phyloP scores from a whole-genome alignment of 2,113 vertebrate species.

The Colinus virginianus region DNA sequence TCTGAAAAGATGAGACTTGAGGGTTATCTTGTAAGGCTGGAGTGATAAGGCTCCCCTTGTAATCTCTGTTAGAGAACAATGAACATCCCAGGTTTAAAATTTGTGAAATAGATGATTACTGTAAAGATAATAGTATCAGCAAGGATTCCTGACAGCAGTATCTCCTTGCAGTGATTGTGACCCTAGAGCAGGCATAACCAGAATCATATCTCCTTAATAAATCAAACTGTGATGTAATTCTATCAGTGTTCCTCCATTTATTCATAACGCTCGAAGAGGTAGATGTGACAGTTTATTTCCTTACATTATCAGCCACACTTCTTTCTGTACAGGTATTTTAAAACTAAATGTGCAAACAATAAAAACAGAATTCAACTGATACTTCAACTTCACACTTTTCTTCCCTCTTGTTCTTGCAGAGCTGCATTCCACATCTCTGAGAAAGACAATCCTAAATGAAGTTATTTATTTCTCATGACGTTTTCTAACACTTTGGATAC shows the following conservation, averaged over 20 bases:
- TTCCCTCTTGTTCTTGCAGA: not conserved
- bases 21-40: not conserved
- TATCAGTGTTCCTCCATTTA: not conserved
- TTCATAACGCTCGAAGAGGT: not conserved
- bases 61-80: not conserved
- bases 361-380: not conserved
- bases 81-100: not conserved
- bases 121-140: not conserved
- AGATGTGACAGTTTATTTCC: not conserved
- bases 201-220: not conserved
- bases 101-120: not conserved
- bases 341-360: not conserved
- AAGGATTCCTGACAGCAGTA: not conserved
- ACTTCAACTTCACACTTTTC: not conserved
- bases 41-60: not conserved
- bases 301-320: not conserved
- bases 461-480: constrained; percentile 51
- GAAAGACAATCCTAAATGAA: not conserved
- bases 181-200: not conserved
- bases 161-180: not conserved
- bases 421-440: not conserved
- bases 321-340: not conserved
- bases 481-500: constrained; percentile 36
- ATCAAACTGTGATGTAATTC: not conserved
- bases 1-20: not conserved